phyloP scores from a whole-genome alignment of 1,140 invertebrate species.

The Paralvinella palmiformis region DNA sequence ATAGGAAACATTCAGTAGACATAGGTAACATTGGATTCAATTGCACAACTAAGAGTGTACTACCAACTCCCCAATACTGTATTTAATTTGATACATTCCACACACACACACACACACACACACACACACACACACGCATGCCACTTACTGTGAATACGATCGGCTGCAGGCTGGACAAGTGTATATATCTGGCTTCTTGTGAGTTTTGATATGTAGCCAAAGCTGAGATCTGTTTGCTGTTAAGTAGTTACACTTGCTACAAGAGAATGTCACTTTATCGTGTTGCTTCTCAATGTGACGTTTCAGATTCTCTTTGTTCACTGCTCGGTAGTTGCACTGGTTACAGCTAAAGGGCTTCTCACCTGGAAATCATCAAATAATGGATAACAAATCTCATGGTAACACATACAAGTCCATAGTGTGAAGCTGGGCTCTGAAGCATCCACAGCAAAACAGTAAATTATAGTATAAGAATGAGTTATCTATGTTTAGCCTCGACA shows the following conservation, averaged over 20 bases:
- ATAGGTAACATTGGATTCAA: no score
- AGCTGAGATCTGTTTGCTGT: slow-evolving; percentile 43
- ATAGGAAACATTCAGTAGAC: no score
- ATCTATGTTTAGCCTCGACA: no score
- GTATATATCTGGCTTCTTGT: no score
- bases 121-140: no score
- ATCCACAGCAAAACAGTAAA: not conserved
- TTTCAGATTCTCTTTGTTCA: slow-evolving; percentile 42
- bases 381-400: not conserved
- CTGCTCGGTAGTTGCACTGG: slow-evolving; percentile 45
- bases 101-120: no score
- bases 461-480: not conserved
- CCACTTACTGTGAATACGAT: no score
- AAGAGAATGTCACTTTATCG: slow-evolving; percentile 37
- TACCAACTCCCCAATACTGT: no score
- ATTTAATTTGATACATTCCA: no score
- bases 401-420: no score
- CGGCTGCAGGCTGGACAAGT: no score
- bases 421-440: not conserved
- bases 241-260: slow-evolving; percentile 42
- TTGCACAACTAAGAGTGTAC: no score
- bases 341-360: slow-evolving; percentile 7
- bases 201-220: slow-evolving; percentile 42
- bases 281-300: slow-evolving; percentile 47
- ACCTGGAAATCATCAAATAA: not conserved